A percentile compares a stretch with the other conserved stretches of the same genome.
phyloP scores from a whole-genome alignment of 2,797 vertebrate species.

The Thunnus albacares region DNA sequence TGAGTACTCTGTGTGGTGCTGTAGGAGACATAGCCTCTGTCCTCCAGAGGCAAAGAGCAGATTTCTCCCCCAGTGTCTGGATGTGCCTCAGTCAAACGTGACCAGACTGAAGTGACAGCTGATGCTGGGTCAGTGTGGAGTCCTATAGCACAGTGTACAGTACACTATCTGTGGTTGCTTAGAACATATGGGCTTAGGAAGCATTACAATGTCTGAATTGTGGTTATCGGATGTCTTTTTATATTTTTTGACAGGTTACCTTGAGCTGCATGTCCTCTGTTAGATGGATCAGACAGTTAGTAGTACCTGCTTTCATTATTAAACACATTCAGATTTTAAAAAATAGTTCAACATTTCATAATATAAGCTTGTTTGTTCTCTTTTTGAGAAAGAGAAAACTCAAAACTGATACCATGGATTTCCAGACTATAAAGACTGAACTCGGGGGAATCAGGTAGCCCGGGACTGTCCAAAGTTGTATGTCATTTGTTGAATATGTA shows the following conservation, averaged over 20 bases:
- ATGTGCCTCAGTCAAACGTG: conserved; percentile 77
- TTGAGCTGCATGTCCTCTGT: background rate
- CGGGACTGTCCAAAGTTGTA: no score
- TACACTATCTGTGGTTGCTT: background rate
- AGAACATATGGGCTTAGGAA: background rate
- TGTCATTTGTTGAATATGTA: background rate
- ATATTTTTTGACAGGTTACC: background rate
- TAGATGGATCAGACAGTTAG: background rate
- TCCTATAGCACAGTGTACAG: conserved; percentile 4
- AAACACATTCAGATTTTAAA: background rate
- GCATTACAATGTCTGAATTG: background rate
- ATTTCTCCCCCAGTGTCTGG: conserved; percentile 47
- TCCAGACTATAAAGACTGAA: no score
- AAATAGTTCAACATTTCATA: background rate
- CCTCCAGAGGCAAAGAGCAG: conserved; percentile 24
- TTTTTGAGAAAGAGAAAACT: background rate
- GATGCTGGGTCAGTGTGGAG: conserved; percentile 36
- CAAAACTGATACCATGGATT: no score
- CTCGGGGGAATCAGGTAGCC: no score
- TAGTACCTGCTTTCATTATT: background rate
- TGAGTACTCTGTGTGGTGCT: background rate
- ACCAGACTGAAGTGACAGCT: conserved; percentile 78
- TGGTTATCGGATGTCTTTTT: background rate
- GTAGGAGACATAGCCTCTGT: conserved; percentile 32
- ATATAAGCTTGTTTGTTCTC: background rate